Conservation (phyloP, 2,113 vertebrate genomes). For the Nycticorax nycticorax region DNA sequence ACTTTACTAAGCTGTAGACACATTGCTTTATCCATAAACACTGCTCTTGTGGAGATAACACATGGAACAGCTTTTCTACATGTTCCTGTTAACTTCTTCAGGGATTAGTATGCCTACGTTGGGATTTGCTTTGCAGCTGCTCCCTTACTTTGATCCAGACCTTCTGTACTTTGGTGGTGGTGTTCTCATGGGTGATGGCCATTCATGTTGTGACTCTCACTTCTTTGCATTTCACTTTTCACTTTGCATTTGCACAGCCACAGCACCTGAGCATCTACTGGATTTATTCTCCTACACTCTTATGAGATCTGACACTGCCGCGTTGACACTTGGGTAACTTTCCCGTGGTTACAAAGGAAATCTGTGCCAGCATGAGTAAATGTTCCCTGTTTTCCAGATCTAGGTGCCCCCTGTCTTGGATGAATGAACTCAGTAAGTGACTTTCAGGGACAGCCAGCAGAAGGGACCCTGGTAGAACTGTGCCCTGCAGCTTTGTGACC, state of each 20-base stretch:
- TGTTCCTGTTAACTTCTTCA: neutral
- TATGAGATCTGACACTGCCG: neutral
- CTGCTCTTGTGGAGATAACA: neutral
- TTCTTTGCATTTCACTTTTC: neutral
- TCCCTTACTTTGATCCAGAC: neutral
- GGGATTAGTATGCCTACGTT: neutral
- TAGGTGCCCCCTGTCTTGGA: fast-evolving
- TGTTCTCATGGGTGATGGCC: neutral
- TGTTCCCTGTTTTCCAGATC: neutral
- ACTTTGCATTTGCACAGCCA: neutral
- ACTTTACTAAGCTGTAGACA: neutral
- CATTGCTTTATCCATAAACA: neutral
- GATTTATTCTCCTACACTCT: neutral
- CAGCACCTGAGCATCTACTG: neutral
- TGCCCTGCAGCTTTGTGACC: neutral
- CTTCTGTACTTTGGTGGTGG: neutral
- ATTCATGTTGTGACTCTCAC: neutral
- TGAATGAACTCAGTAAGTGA: neutral
- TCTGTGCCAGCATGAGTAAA: neutral
- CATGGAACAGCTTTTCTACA: neutral
- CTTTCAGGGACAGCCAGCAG: neutral
- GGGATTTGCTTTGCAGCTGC: neutral
- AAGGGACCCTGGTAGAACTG: neutral
- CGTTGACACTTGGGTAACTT: neutral
- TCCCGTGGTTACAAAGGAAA: neutral